A percentile compares a stretch with the other conserved stretches of the same genome.
Evolutionary conservation across 2,888 invertebrate species (phyloP).

Genomic region (Synergus laeviventris): DNA sequence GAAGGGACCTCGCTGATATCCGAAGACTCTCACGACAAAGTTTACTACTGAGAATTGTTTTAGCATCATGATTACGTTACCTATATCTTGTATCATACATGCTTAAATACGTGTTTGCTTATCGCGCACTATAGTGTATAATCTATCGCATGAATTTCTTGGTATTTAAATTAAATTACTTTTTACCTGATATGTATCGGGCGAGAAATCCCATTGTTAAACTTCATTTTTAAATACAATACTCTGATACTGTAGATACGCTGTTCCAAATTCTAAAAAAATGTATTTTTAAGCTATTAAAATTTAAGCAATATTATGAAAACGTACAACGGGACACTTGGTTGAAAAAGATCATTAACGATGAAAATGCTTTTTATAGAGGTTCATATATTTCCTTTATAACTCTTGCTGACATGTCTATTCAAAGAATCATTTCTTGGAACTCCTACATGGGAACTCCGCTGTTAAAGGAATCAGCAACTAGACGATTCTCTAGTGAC

Average conservation of each 20-base stretch:
- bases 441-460: constrained; percentile 34
- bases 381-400: background rate
- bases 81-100: constrained; percentile 42
- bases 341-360: no score
- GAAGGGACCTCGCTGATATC: constrained; percentile 60
- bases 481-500: constrained; percentile 43
- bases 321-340: no score
- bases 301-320: no score
- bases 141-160: constrained; percentile 9
- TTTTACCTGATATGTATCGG: background rate
- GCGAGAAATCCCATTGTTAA: background rate
- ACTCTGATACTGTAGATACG: no score
- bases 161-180: background rate
- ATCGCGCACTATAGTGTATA: constrained; percentile 40
- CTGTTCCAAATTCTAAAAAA: no score
- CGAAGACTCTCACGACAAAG: constrained; percentile 60
- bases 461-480: constrained; percentile 49
- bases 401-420: constrained; percentile 45
- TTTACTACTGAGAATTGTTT: constrained; percentile 65
- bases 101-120: constrained; percentile 44
- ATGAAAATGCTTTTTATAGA: no score
- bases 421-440: constrained; percentile 47
- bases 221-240: no score
- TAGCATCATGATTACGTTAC: constrained; percentile 56
- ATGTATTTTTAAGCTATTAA: no score